Percentiles rank a stretch among this genome's conserved stretches.
These are phyloP conservation scores for Epirrhoe tristata DNA, from an alignment of 2,888 invertebrate genomes.

Conservation along the genomic window DNA sequence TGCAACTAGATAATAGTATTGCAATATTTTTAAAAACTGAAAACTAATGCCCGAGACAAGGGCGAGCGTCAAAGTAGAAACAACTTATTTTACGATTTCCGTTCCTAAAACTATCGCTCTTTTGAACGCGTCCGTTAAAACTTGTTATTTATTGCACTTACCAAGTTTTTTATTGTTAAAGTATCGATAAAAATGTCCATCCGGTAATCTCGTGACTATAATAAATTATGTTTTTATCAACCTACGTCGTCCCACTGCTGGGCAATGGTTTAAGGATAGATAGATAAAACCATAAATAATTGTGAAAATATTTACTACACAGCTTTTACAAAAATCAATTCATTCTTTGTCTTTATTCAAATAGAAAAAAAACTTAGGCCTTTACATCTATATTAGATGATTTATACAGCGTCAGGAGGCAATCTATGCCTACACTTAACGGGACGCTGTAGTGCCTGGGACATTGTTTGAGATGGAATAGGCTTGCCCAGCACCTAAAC, in stretches of 20 bases:
- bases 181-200: constrained; percentile 43
- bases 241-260: too few species aligned
- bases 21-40: constrained; percentile 6
- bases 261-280: too few species aligned
- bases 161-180: constrained; percentile 59
- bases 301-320: neutral
- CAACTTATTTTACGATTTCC: constrained; percentile 84
- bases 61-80: constrained; percentile 65
- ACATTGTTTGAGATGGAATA: too few species aligned
- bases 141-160: constrained; percentile 77
- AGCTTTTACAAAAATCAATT: neutral
- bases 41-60: constrained; percentile 40
- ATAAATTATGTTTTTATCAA: constrained; percentile 9
- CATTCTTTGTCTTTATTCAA: neutral
- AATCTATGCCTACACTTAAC: too few species aligned
- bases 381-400: too few species aligned
- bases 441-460: too few species aligned
- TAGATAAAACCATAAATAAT: neutral
- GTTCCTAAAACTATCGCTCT: constrained; percentile 65
- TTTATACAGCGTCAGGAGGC: too few species aligned
- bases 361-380: too few species aligned
- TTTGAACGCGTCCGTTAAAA: constrained; percentile 71
- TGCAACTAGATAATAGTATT: neutral
- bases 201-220: constrained; percentile 19
- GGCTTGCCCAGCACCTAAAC: too few species aligned